Base-by-base conservation (phyloP, 1,140 invertebrate genomes). In the Bactericera cockerelli region DNA sequence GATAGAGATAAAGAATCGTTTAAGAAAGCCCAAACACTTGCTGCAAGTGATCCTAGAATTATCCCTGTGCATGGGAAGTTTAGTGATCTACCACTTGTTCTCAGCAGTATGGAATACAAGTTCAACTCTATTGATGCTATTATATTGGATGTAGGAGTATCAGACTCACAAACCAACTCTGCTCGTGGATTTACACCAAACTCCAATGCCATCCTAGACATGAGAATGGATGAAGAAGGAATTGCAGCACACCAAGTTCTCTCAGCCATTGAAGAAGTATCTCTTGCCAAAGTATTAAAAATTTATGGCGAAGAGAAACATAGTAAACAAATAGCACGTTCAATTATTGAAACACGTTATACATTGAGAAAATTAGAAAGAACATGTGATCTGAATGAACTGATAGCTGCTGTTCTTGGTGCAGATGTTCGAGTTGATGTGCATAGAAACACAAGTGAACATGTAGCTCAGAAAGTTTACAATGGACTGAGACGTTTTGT, bases 401-500 rank as follows among this genome's bases (percentile, higher is more conserved):
- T 97, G 22, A 79, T 97, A 0, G 78, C 81, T 61, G 78, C 78
- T 26, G 78, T 82, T 60, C 77, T 81, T 63, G 75, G 72, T 3
- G 75, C 74, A 66, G 77, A 82, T 59, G 64, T 64, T 19, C 64
- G 72, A 28, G 36, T 77, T 26, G 89, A 95, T 70, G 86, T 83
- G 71, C 68, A 91, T n/a, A 19, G 8, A 26, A 76, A 83, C 38
- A 76, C 87, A 64, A 77, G 76, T n/a, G 70, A 83, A 4, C 91
- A 95, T 69, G 76, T 78, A 61, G 93, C 93, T 0, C 94, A 89
- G 2, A 93, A 92, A 78, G 84, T 89, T 0, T 98, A 97, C 75
- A 90, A 94, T 75, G 93, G 93, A 0, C 70, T 98, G 58, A 75
- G 93, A 65, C 96, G 97, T 63, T 95, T 97, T 74, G 89, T 98